Percentiles rank a stretch among this genome's conserved stretches.
phyloP scores from a whole-genome alignment of 2,113 vertebrate species.

The Onychostoma macrolepis region DNA sequence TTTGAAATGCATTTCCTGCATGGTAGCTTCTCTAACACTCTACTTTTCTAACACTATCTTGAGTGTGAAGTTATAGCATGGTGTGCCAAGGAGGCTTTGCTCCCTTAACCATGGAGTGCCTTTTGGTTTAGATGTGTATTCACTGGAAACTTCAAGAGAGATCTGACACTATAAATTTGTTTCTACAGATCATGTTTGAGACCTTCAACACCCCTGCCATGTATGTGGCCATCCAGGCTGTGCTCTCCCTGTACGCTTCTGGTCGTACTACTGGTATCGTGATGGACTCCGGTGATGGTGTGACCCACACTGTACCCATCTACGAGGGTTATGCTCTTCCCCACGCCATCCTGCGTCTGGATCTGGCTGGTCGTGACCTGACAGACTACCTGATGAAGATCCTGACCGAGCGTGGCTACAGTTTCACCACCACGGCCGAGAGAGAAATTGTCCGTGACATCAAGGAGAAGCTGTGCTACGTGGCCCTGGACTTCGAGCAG shows the following conservation, averaged over 20 bases:
- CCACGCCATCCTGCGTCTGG: constrained; percentile 96
- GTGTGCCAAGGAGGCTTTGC: not conserved
- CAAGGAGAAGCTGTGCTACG: constrained; percentile 97
- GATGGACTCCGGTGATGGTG: constrained; percentile 98
- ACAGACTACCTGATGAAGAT: constrained; percentile 99
- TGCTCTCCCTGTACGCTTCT: constrained; percentile 96
- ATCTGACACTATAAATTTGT: not conserved
- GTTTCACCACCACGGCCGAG: constrained; percentile 95
- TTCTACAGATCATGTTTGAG: constrained; percentile 93
- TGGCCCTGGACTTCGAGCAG: constrained; percentile 97
- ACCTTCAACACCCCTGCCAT: constrained; percentile 99
- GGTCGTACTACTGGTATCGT: constrained; percentile 98
- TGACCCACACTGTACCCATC: constrained; percentile 99
- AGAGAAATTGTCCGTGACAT: constrained; percentile 97
- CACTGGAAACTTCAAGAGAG: not conserved
- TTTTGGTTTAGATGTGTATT: not conserved
- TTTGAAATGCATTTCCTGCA: constrained; percentile 59
- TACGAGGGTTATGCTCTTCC: constrained; percentile 96
- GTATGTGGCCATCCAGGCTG: constrained; percentile 99
- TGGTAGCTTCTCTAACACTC: constrained; percentile 45
- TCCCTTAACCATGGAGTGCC: not conserved
- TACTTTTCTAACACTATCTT: not conserved
- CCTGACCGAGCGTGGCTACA: constrained; percentile 95
- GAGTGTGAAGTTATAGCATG: not conserved
- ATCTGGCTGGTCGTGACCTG: constrained; percentile 97